Evolutionary conservation across 2,797 vertebrate species (phyloP).

Genomic region (Rhodeus uyekii): DNA sequence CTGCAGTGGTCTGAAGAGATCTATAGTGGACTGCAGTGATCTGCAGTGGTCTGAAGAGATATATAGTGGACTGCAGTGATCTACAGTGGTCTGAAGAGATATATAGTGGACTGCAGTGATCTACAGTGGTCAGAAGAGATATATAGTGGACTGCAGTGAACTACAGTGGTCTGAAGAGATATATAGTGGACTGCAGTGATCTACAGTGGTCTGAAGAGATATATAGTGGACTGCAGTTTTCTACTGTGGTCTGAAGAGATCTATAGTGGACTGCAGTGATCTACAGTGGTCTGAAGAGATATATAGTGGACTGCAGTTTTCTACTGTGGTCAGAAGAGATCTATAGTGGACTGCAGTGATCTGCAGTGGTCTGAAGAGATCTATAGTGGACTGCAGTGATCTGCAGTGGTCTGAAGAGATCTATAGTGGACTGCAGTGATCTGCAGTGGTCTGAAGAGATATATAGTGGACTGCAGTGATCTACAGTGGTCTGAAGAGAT

Average conservation of each 20-base stretch:
- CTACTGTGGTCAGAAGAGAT: fast-evolving
- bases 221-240: fast-evolving
- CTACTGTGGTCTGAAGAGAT: fast-evolving
- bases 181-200: fast-evolving
- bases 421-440: fast-evolving
- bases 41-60: fast-evolving
- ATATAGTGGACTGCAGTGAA: no score
- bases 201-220: fast-evolving
- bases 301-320: fast-evolving
- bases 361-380: fast-evolving
- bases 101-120: fast-evolving
- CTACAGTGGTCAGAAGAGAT: no score
- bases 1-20: no score
- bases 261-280: fast-evolving
- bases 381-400: fast-evolving
- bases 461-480: fast-evolving
- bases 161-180: no score
- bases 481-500: fast-evolving
- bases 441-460: fast-evolving
- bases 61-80: fast-evolving
- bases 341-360: fast-evolving
- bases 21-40: no score
- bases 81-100: fast-evolving
- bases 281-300: fast-evolving
- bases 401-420: fast-evolving